phyloP scores from a whole-genome alignment of 2,888 invertebrate genomes.

The Brachyopa scutellaris region DNA sequence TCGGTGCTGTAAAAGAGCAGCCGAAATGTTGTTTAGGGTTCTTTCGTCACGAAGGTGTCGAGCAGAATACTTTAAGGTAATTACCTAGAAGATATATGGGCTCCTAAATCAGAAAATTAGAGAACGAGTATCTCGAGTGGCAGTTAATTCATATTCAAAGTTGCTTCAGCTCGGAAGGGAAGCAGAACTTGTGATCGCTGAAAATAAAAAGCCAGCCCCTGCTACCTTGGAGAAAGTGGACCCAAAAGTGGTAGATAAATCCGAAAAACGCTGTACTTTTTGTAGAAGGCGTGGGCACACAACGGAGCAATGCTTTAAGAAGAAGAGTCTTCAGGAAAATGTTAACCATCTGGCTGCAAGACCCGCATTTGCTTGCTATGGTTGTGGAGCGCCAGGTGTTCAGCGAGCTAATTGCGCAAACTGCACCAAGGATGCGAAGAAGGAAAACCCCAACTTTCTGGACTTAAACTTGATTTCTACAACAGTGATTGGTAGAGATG shows the following conservation, averaged over 20 bases:
- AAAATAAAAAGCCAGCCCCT: no score
- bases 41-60: no score
- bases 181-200: constrained; percentile 11
- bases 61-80: no score
- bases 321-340: background rate
- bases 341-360: background rate
- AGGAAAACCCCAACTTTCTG: constrained; percentile 25
- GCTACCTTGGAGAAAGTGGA: no score
- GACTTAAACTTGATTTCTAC: constrained; percentile 17
- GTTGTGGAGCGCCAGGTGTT: constrained; percentile 28
- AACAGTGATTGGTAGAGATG: constrained; percentile 41
- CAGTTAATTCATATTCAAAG: background rate
- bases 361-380: constrained; percentile 8
- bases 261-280: background rate
- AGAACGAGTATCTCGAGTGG: no score
- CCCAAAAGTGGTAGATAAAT: no score
- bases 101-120: no score
- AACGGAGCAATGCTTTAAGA: background rate
- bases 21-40: no score
- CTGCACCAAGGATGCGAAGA: background rate
- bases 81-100: no score
- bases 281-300: constrained; percentile 1
- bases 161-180: constrained; percentile 49
- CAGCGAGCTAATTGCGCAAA: constrained; percentile 18
- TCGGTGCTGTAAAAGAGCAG: no score